Base-by-base conservation (phyloP, 2,113 vertebrate species). In the Cephalopterus ornatus region DNA sequence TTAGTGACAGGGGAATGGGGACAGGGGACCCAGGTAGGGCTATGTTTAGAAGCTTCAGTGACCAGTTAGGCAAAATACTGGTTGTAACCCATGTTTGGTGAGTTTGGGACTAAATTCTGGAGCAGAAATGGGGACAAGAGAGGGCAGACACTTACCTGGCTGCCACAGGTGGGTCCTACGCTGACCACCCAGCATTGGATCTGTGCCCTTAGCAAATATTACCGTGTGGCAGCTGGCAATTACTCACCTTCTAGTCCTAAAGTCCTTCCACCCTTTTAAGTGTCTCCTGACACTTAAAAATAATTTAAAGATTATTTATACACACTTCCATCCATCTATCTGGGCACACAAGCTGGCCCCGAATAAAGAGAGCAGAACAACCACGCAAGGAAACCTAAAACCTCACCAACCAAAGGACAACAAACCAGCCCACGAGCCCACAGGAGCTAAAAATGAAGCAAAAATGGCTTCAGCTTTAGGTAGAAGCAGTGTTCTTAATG, bases 321-420 rank as follows among this genome's bases (percentile, higher is more conserved):
- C 14, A 24, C 5, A 4, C 50, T 52, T 52, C 50, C 53, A 32
- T 55, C 53, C 53, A 55, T 10, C 62, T 47, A 21, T 8, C 55
- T 2, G 3, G 92, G 61, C 9, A 18, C 16, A 77, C 33, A 22
- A 46, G 75, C 10, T 7, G 47, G 65, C 47, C 35, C 47, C 3
- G 1, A 49, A 44, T 19, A 72, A 85, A 70, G 93, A 82, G 4
- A 49, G 74, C 20, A 68, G 70, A 49, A 74, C 52, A 74, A 24
- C 73, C 39, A 1, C 14, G 49, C 0, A 1, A 62, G 53, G 80
- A 91, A 93, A 79, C 49, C 49, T 49, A 66, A 92, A 96, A 92
- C 41, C 74, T 93, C 89, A 76, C 46, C 20, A 12, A 83, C 66
- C 84, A 79, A 93, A 88, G 81, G 76, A 35, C n/a, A 89, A 71